Percentiles rank a stretch among this genome's conserved stretches.
Conservation (phyloP, 2,797 vertebrate genomes). For the Sebastes iracundus region DNA sequence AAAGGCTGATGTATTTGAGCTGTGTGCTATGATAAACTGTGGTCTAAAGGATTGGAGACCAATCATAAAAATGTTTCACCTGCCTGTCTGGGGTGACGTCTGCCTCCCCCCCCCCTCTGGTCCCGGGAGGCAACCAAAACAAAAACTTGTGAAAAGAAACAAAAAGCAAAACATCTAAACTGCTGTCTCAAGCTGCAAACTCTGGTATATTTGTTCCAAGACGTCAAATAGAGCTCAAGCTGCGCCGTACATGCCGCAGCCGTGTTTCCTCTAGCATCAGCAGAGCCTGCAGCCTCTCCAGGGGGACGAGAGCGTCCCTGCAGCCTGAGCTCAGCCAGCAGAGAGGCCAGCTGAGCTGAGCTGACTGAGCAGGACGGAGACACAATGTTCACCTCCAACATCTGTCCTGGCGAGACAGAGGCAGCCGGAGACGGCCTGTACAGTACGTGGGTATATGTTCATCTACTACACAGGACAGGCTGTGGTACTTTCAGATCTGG, state of each 20-base stretch:
- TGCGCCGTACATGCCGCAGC: constrained; percentile 47
- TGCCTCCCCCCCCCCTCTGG: background rate
- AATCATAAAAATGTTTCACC: constrained; percentile 12
- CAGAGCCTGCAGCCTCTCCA: constrained; percentile 61
- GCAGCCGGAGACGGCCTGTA: background rate
- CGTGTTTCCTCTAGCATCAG: constrained; percentile 68
- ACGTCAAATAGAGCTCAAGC: constrained; percentile 60
- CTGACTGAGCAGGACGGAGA: constrained; percentile 30
- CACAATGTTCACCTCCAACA: constrained; percentile 31
- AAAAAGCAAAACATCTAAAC: constrained; percentile 47
- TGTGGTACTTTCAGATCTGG: background rate
- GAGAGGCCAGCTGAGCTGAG: constrained; percentile 54
- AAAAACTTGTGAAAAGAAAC: constrained; percentile 23
- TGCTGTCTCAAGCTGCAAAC: constrained; percentile 53
- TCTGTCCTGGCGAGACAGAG: constrained; percentile 41
- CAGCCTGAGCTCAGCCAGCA: constrained; percentile 61
- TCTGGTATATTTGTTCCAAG: constrained; percentile 40
- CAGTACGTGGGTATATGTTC: background rate
- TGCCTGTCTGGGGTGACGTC: background rate
- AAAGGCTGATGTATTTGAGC: background rate
- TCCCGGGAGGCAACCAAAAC: background rate
- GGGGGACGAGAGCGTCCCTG: constrained; percentile 39
- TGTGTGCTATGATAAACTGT: background rate
- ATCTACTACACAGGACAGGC: background rate
- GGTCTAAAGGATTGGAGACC: background rate